These are phyloP conservation scores for Psylliodes chrysocephalus DNA, from an alignment of 2,888 invertebrate species.

Conservation along the genomic window DNA sequence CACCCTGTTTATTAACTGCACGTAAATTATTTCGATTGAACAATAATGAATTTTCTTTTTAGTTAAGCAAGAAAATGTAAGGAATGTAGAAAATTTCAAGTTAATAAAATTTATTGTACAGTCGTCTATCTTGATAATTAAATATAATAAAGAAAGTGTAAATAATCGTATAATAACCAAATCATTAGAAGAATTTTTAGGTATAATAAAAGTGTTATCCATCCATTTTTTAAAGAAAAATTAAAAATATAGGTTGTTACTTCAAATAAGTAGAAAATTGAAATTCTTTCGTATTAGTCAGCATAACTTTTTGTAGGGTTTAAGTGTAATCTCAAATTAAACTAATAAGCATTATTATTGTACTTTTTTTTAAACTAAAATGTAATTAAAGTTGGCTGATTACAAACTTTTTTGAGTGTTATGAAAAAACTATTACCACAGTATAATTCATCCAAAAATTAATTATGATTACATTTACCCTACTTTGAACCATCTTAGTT, in stretches of 20 bases:
- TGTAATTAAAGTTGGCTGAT: no score
- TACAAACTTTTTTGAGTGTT: no score
- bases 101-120: constrained; percentile 37
- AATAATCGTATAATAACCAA: constrained; percentile 40
- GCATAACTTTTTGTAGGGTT: not conserved
- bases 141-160: constrained; percentile 27
- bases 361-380: no score
- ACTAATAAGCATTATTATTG: no score
- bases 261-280: constrained; percentile 3
- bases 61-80: not conserved
- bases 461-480: not conserved
- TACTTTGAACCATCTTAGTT: not conserved
- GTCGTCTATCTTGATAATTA: constrained; percentile 27
- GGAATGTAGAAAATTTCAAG: constrained; percentile 6
- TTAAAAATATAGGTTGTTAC: constrained; percentile 17
- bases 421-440: not conserved
- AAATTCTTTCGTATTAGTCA: constrained; percentile 1
- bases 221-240: constrained; percentile 51
- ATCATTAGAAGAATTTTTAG: constrained; percentile 45
- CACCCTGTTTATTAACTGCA: not conserved
- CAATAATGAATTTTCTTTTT: no score
- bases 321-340: not conserved
- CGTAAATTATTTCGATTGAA: no score
- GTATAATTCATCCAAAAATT: no score
- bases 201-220: constrained; percentile 50